phyloP scores from a whole-genome alignment of 2,113 vertebrate genomes.

The Cardinalis cardinalis region DNA sequence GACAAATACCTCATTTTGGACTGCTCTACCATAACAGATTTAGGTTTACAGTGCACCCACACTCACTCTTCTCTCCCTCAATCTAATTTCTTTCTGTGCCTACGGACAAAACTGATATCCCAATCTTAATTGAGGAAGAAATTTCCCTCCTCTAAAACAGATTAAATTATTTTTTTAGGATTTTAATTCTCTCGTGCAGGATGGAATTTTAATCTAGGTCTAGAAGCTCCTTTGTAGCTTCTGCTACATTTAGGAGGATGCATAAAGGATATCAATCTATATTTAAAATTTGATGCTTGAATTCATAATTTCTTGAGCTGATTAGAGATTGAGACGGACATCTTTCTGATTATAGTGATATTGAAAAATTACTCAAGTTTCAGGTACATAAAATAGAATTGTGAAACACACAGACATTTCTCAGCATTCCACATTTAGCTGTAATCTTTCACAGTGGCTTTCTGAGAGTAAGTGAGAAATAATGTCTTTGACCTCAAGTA shows the following conservation, averaged over 20 bases:
- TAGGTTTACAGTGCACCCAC: background rate
- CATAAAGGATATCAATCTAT: background rate
- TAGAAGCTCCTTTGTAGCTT: background rate
- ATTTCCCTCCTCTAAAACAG: background rate
- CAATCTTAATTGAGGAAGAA: background rate
- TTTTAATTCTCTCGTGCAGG: background rate
- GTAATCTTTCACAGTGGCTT: background rate
- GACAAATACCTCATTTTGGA: background rate
- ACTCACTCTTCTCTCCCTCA: accelerated
- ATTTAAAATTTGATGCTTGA: background rate
- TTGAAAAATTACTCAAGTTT: background rate
- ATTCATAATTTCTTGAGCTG: background rate
- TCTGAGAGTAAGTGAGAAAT: background rate
- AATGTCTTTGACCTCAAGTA: background rate
- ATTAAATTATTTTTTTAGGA: background rate
- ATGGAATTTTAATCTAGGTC: background rate
- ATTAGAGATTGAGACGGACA: background rate
- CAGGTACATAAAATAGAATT: background rate
- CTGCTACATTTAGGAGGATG: background rate
- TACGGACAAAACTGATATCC: background rate
- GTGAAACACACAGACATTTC: background rate
- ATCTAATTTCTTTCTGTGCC: background rate
- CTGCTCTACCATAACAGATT: background rate
- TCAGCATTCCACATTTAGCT: background rate
- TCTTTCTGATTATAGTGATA: background rate